phyloP scores from a whole-genome alignment of 2,888 invertebrate species.

The Petrolisthes cinctipes region DNA sequence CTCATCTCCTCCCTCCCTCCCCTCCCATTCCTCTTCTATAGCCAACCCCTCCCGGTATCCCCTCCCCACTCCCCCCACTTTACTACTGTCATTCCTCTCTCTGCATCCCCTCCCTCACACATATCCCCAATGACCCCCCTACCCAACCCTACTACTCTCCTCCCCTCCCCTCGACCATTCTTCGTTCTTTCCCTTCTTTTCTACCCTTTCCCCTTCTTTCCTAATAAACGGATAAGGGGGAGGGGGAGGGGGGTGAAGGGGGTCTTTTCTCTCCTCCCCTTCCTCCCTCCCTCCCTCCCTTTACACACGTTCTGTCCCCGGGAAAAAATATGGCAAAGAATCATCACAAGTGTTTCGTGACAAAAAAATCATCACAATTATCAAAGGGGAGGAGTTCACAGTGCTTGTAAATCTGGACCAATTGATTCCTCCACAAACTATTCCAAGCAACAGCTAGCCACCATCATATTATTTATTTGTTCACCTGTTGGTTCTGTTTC shows the following conservation, averaged over 20 bases:
- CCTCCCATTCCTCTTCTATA: background rate
- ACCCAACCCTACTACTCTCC: background rate
- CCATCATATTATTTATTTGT: too few species aligned
- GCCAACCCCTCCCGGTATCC: background rate
- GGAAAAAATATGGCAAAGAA: background rate
- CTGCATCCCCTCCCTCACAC: background rate
- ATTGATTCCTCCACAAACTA: too few species aligned
- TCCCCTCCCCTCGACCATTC: background rate
- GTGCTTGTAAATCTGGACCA: too few species aligned
- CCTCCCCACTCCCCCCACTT: background rate
- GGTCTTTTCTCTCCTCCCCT: conserved; percentile 14
- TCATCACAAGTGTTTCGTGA: too few species aligned
- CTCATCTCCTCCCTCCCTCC: background rate
- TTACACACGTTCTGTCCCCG: background rate
- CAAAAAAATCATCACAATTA: too few species aligned
- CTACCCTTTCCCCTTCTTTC: background rate
- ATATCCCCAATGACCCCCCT: background rate
- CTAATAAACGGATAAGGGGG: background rate
- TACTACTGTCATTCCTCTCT: background rate
- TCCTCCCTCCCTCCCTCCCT: background rate
- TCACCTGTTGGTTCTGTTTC: too few species aligned
- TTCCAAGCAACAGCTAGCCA: too few species aligned
- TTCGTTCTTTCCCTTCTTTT: background rate
- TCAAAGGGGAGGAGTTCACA: too few species aligned
- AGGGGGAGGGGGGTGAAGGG: background rate